These are phyloP conservation scores for Osmoderma eremita DNA, from an alignment of 2,888 invertebrate species.

Conservation along the genomic window DNA sequence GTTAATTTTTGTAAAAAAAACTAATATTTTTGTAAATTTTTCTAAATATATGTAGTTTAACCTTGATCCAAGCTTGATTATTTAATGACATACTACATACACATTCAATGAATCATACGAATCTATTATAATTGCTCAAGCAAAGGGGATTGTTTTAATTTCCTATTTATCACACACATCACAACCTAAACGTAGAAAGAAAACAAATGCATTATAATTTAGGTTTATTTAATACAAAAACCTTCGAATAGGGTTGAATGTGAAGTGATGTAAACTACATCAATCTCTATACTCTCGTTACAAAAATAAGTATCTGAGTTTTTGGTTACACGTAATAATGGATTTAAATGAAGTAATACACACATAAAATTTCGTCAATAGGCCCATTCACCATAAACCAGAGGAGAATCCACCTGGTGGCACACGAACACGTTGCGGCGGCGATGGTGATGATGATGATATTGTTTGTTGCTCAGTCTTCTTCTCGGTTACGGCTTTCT, in stretches of 20 bases:
- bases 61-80: conserved; percentile 23
- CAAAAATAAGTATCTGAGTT: conserved; percentile 29
- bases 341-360: neutral
- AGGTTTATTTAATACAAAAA: neutral
- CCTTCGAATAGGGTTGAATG: neutral
- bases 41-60: conserved; percentile 41
- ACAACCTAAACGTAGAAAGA: neutral
- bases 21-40: conserved; percentile 44
- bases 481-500: conserved; percentile 31
- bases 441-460: too few species aligned
- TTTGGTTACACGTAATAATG: neutral
- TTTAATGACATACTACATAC: neutral
- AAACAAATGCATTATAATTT: neutral
- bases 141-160: too few species aligned
- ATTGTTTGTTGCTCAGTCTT: conserved; percentile 39
- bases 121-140: neutral
- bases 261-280: too few species aligned
- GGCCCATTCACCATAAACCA: conserved; percentile 53
- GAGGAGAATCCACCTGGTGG: conserved; percentile 58
- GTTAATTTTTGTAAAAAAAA: conserved; percentile 35
- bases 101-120: neutral
- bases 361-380: neutral
- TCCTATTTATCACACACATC: too few species aligned
- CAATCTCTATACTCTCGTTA: neutral
- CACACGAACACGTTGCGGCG: conserved; percentile 51